Conservation (phyloP, 2,888 invertebrate genomes). For the Suillia variegata region DNA sequence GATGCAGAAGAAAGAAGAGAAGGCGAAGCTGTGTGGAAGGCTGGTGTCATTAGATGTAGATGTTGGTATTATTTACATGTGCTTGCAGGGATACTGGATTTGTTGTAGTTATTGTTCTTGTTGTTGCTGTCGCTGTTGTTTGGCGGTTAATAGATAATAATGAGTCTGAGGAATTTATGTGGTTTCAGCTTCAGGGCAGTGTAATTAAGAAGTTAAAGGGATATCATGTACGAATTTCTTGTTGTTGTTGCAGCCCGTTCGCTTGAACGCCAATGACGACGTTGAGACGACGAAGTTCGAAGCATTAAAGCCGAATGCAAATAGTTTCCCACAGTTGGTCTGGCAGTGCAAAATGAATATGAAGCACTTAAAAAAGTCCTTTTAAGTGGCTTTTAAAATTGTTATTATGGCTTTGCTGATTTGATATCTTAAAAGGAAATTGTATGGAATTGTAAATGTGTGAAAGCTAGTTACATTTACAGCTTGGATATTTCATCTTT, state of each 20-base stretch:
- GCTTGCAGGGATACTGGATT: not conserved
- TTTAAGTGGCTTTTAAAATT: not conserved
- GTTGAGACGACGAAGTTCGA: not conserved
- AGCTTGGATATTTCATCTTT: too few species aligned
- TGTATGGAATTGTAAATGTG: too few species aligned
- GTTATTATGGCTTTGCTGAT: not conserved
- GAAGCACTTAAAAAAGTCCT: not conserved
- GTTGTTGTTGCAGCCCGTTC: not conserved
- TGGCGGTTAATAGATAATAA: constrained; percentile 47
- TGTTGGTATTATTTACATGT: constrained; percentile 24
- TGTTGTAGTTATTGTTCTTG: not conserved
- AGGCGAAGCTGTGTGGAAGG: too few species aligned
- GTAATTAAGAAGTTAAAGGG: constrained; percentile 53
- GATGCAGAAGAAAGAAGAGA: not conserved
- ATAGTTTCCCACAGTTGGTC: constrained; percentile 1
- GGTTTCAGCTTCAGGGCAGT: constrained; percentile 41
- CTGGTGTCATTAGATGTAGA: constrained; percentile 46
- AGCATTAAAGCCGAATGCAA: not conserved
- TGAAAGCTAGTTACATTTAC: too few species aligned
- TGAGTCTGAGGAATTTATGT: constrained; percentile 34
- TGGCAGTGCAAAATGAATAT: not conserved
- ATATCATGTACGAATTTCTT: constrained; percentile 23
- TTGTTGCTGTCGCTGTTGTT: not conserved
- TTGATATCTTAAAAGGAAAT: too few species aligned
- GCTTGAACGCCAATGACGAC: too few species aligned